A percentile compares a stretch with the other conserved stretches of the same genome.
Evolutionary conservation across 2,113 vertebrate genomes (phyloP).

Genomic region (Syngnathus scovelli): DNA sequence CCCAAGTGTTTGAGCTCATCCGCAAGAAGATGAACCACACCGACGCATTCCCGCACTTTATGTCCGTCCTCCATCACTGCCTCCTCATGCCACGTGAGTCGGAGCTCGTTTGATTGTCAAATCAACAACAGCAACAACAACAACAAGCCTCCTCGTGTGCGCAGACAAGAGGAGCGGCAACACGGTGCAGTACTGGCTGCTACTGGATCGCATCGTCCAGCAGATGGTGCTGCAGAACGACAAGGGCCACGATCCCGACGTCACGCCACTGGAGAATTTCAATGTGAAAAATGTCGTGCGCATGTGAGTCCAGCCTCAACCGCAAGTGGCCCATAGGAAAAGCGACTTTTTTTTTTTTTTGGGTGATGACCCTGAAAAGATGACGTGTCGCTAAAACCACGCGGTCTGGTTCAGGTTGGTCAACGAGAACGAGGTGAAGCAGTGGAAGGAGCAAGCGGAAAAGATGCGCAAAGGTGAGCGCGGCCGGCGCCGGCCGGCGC

Average conservation of each 20-base stretch:
- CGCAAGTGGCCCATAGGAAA: not conserved
- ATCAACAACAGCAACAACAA: too few species aligned
- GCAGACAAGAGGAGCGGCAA: constrained; percentile 95
- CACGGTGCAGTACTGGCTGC: constrained; percentile 97
- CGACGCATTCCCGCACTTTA: constrained; percentile 96
- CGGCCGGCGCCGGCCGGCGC: not conserved
- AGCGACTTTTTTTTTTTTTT: not conserved
- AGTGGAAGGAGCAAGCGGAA: constrained; percentile 99
- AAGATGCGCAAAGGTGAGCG: constrained; percentile 94
- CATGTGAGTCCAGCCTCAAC: constrained; percentile 78
- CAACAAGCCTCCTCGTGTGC: not conserved
- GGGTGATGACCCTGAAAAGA: constrained; percentile 9
- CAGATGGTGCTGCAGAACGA: constrained; percentile 97
- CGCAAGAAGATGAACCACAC: constrained; percentile 94
- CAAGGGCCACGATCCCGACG: constrained; percentile 94
- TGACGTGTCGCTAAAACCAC: constrained; percentile 6
- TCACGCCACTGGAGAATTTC: constrained; percentile 95
- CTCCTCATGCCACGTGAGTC: constrained; percentile 96
- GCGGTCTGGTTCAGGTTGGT: constrained; percentile 78
- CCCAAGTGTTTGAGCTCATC: constrained; percentile 94
- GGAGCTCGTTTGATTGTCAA: too few species aligned
- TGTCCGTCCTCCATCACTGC: constrained; percentile 97
- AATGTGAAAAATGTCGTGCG: constrained; percentile 97
- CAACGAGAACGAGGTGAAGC: constrained; percentile 98
- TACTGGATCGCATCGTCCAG: constrained; percentile 94